Conservation (phyloP, 2,888 invertebrate species). For the Pemphredon lugubris region DNA sequence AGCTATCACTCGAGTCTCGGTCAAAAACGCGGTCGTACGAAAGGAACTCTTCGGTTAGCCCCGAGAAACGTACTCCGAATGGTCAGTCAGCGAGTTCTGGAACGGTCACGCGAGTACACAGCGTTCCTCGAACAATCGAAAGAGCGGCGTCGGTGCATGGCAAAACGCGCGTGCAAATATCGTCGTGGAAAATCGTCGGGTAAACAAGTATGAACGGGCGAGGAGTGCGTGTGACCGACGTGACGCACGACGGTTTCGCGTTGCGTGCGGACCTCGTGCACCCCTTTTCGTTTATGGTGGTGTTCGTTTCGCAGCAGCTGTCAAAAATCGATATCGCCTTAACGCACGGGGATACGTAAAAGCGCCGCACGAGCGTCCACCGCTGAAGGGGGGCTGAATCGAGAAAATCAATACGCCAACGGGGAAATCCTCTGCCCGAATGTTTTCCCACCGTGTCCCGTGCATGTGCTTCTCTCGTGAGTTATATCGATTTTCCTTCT, state of each 20-base stretch:
- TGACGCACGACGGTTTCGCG: constrained; percentile 17
- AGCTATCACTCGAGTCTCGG: no score
- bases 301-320: constrained; percentile 73
- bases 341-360: constrained; percentile 53
- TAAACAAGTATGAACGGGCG: not conserved
- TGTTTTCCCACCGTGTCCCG: constrained; percentile 54
- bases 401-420: constrained; percentile 74
- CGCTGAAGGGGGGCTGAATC: constrained; percentile 57
- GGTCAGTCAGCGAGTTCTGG: no score
- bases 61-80: no score
- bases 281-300: constrained; percentile 30
- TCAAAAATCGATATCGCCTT: constrained; percentile 79
- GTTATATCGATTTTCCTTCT: not conserved
- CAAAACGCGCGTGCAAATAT: no score
- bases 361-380: constrained; percentile 43
- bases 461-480: constrained; percentile 43
- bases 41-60: no score
- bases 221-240: constrained; percentile 10
- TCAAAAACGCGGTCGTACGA: no score
- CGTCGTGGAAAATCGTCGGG: not conserved
- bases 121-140: no score
- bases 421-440: constrained; percentile 61
- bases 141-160: no score
- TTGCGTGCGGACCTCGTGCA: constrained; percentile 54
- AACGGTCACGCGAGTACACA: no score